Evolutionary conservation across 1,140 invertebrate genomes (phyloP).

Genomic region (Stegodyphus dumicola): DNA sequence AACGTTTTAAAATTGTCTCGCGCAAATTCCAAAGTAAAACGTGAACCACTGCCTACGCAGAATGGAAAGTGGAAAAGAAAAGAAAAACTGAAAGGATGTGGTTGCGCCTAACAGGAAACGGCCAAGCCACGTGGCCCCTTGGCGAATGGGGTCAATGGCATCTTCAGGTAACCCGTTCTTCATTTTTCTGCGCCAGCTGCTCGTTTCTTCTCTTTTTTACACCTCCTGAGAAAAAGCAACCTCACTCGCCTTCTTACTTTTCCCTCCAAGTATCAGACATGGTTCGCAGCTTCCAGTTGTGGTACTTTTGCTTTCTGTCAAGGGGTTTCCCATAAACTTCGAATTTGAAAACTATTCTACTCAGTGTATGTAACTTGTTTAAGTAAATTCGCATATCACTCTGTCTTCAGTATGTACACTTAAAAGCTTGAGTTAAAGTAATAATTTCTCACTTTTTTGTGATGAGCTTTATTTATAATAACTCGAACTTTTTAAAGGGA

Average conservation of each 20-base stretch:
- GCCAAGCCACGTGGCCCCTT: slow-evolving; percentile 18
- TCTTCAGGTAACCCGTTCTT: slow-evolving; percentile 45
- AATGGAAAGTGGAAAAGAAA: background rate
- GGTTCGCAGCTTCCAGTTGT: background rate
- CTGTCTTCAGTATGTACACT: too few species aligned
- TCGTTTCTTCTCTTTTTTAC: slow-evolving; percentile 7
- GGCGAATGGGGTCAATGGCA: slow-evolving; percentile 47
- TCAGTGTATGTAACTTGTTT: background rate
- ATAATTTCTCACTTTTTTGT: too few species aligned
- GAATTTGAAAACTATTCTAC: background rate
- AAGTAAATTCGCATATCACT: too few species aligned
- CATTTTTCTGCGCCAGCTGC: slow-evolving; percentile 10
- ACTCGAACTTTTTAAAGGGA: too few species aligned
- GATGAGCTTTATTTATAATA: too few species aligned
- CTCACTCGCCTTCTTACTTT: background rate
- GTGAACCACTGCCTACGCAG: background rate
- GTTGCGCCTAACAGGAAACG: slow-evolving; percentile 22
- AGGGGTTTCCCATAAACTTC: background rate
- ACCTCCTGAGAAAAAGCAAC: background rate
- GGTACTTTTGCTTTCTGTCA: background rate
- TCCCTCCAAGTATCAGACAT: too few species aligned
- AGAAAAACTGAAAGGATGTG: background rate
- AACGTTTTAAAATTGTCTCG: background rate
- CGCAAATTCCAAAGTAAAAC: background rate
- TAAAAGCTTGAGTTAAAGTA: too few species aligned